Evolutionary conservation across 2,888 invertebrate genomes (phyloP).

Genomic region (Drosophila ezoana): DNA sequence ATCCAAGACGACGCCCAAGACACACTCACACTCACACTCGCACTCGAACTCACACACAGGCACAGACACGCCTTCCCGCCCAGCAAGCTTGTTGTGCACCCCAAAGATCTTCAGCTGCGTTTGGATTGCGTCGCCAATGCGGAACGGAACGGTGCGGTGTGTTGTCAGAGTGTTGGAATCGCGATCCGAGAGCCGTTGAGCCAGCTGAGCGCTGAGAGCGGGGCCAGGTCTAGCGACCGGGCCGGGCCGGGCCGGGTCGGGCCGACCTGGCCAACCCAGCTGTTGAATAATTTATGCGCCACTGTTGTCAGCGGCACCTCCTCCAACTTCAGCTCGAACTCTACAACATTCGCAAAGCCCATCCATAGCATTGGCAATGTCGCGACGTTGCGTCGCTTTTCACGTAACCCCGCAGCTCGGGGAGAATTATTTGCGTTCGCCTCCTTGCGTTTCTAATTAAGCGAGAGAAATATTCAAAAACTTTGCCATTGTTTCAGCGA

Average conservation of each 20-base stretch:
- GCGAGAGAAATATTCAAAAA: slow-evolving; percentile 82
- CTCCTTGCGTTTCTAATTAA: slow-evolving; percentile 82
- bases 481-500: slow-evolving; percentile 77
- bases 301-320: slow-evolving; percentile 67
- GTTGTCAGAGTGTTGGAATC: slow-evolving; percentile 10
- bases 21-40: slow-evolving; percentile 3
- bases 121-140: slow-evolving; percentile 71
- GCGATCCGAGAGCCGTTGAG: slow-evolving; percentile 18
- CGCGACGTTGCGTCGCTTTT: slow-evolving; percentile 34
- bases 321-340: slow-evolving; percentile 28
- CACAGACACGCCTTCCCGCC: neutral
- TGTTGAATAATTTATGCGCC: slow-evolving; percentile 76
- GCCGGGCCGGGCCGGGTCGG: slow-evolving; percentile 2
- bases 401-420: slow-evolving; percentile 29
- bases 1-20: slow-evolving; percentile 42
- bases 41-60: slow-evolving; percentile 1
- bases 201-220: too few species aligned
- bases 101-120: slow-evolving; percentile 48
- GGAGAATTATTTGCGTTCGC: slow-evolving; percentile 75
- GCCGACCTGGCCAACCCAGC: slow-evolving; percentile 43
- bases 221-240: neutral
- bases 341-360: neutral
- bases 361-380: slow-evolving; percentile 38
- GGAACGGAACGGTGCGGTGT: slow-evolving; percentile 51
- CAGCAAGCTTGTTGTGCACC: slow-evolving; percentile 8